A percentile compares a stretch with the other conserved stretches of the same genome.
Conservation (phyloP, 1,140 invertebrate genomes). For the Hypsibius dujardini region DNA sequence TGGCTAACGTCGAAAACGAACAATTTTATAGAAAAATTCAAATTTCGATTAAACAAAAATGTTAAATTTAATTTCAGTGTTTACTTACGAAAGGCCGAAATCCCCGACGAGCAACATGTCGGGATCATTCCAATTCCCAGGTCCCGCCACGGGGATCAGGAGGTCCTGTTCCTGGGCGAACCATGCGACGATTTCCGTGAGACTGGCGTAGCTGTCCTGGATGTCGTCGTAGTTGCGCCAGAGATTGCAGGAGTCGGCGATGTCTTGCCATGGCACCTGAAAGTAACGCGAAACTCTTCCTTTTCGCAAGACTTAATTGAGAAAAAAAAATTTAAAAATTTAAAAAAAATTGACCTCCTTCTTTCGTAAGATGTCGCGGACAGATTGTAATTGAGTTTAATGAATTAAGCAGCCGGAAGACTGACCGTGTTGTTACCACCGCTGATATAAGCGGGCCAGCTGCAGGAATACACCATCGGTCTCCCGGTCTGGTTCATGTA, state of each 20-base stretch:
- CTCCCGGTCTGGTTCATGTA: slow-evolving; percentile 67
- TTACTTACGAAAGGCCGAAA: slow-evolving; percentile 26
- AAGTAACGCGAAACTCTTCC: slow-evolving; percentile 11
- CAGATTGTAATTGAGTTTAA: no score
- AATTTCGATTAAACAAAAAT: no score
- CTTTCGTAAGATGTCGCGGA: no score
- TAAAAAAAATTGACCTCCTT: no score
- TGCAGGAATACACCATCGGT: slow-evolving; percentile 88
- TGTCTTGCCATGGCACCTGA: slow-evolving; percentile 31
- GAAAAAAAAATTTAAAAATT: no score
- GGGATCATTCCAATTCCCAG: slow-evolving; percentile 44
- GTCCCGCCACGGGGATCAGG: slow-evolving; percentile 36
- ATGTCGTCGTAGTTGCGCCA: slow-evolving; percentile 47
- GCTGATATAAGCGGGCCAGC: slow-evolving; percentile 89
- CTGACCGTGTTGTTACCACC: slow-evolving; percentile 57
- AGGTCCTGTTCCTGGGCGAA: slow-evolving; percentile 38
- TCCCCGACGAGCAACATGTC: slow-evolving; percentile 39
- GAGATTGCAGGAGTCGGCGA: slow-evolving; percentile 41
- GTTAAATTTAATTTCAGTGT: no score
- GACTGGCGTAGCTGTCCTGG: slow-evolving; percentile 38
- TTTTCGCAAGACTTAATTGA: neutral
- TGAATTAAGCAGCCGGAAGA: no score
- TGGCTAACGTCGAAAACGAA: no score
- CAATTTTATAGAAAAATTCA: no score
- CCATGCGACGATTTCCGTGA: slow-evolving; percentile 39